Percentiles rank a stretch among this genome's conserved stretches.
Conservation (phyloP, 2,797 vertebrate genomes). For the Hemitrygon akajei region DNA sequence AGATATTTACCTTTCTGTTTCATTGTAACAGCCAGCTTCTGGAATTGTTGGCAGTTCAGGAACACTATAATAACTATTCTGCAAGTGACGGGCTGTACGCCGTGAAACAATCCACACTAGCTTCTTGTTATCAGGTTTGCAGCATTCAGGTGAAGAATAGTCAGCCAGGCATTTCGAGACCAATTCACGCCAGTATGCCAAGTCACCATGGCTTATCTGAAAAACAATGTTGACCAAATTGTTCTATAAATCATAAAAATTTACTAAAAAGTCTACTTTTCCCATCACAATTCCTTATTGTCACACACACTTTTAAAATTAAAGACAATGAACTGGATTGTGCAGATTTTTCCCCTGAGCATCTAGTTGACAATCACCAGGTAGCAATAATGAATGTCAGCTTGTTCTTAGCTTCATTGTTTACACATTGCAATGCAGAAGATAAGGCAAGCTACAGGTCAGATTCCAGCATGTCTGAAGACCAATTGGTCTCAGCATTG, state of each 20-base stretch:
- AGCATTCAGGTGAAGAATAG: constrained; percentile 89
- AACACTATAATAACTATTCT: constrained; percentile 78
- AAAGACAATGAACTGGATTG: no score
- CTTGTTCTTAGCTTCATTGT: no score
- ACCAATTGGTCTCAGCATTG: no score
- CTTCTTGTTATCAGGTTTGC: constrained; percentile 86
- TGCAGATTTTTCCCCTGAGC: no score
- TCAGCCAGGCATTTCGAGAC: constrained; percentile 84
- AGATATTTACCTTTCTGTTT: constrained; percentile 71
- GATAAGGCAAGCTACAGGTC: no score
- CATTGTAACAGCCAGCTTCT: constrained; percentile 72
- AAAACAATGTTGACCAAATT: background rate
- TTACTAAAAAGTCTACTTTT: no score
- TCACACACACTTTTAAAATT: no score
- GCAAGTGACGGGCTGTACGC: constrained; percentile 85
- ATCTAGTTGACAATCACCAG: no score
- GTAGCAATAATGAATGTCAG: no score
- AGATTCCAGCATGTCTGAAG: no score
- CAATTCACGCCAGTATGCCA: constrained; percentile 76
- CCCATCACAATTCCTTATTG: no score
- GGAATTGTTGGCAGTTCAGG: constrained; percentile 91
- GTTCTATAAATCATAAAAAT: background rate
- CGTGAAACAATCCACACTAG: constrained; percentile 92
- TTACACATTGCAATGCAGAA: no score
- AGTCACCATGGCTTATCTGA: constrained; percentile 76